Evolutionary conservation across 2,888 invertebrate species (phyloP).

Genomic region (Drosophila monieri): DNA sequence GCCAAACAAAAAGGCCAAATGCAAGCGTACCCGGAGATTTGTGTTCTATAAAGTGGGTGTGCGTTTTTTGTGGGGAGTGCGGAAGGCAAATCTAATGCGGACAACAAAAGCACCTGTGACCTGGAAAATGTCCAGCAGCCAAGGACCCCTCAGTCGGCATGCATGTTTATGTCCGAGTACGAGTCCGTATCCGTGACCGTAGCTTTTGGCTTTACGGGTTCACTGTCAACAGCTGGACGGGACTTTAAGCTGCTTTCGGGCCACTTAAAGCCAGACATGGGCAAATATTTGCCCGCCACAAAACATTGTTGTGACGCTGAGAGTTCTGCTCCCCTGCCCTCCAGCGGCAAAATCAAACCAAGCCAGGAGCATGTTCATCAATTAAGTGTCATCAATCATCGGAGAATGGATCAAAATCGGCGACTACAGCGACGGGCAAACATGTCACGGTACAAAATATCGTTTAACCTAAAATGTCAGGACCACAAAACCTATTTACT

Average conservation of each 20-base stretch:
- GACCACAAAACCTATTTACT: constrained; percentile 70
- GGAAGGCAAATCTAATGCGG: constrained; percentile 72
- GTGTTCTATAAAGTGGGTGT: constrained; percentile 42
- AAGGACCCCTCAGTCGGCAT: constrained; percentile 5
- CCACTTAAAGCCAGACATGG: constrained; percentile 64
- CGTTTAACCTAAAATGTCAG: constrained; percentile 75
- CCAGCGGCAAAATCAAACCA: not conserved
- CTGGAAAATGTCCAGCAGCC: constrained; percentile 63
- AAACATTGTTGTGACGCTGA: constrained; percentile 35
- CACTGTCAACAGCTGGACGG: constrained; percentile 35
- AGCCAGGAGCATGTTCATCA: constrained; percentile 61
- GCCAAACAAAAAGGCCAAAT: constrained; percentile 58
- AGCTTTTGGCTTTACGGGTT: constrained; percentile 13
- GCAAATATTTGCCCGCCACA: constrained; percentile 53
- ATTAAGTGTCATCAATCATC: constrained; percentile 82
- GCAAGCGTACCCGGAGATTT: constrained; percentile 52
- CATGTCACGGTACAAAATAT: constrained; percentile 81
- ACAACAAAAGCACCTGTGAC: constrained; percentile 79
- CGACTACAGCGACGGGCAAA: constrained; percentile 65
- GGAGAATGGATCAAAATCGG: constrained; percentile 59
- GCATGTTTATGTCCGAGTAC: constrained; percentile 17
- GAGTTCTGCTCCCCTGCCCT: not conserved
- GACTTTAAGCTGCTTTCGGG: constrained; percentile 36
- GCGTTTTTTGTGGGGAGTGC: constrained; percentile 54
- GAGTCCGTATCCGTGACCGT: constrained; percentile 11